These are phyloP conservation scores for Riparia riparia DNA, from an alignment of 2,113 vertebrate species.

Conservation along the genomic window DNA sequence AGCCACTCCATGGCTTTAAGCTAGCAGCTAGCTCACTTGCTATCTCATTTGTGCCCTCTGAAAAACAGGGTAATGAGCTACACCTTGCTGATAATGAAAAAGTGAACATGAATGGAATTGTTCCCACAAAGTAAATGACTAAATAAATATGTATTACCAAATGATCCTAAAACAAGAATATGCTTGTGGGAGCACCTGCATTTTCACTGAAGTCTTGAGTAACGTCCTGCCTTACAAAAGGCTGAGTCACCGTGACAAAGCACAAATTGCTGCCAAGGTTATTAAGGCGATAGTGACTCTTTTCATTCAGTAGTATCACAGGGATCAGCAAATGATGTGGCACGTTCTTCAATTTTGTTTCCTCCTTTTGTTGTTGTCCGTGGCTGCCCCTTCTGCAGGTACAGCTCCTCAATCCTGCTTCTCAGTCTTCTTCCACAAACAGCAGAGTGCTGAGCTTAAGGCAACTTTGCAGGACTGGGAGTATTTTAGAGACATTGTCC, in stretches of 20 bases:
- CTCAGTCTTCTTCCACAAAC: background rate
- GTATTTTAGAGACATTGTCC: background rate
- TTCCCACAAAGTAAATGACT: conserved; percentile 9
- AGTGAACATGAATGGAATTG: background rate
- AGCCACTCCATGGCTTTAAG: background rate
- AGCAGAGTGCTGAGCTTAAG: background rate
- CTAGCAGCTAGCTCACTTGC: background rate
- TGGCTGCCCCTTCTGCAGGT: background rate
- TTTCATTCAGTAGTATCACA: background rate
- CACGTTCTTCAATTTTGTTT: background rate
- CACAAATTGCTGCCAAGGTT: background rate
- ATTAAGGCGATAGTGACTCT: background rate
- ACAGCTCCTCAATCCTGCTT: rapidly evolving
- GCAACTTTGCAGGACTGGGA: background rate
- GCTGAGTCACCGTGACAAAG: background rate
- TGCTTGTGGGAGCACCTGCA: background rate
- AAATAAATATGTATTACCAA: conserved; percentile 23
- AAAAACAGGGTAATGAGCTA: background rate
- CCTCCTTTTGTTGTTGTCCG: background rate
- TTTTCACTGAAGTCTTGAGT: background rate
- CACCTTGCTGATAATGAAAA: background rate
- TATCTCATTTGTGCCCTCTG: background rate
- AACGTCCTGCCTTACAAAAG: background rate
- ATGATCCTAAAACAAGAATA: background rate
- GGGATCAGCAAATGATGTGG: background rate